A percentile compares a stretch with the other conserved stretches of the same genome.
phyloP scores from a whole-genome alignment of 2,113 vertebrate species.

The Oreotragus oreotragus region DNA sequence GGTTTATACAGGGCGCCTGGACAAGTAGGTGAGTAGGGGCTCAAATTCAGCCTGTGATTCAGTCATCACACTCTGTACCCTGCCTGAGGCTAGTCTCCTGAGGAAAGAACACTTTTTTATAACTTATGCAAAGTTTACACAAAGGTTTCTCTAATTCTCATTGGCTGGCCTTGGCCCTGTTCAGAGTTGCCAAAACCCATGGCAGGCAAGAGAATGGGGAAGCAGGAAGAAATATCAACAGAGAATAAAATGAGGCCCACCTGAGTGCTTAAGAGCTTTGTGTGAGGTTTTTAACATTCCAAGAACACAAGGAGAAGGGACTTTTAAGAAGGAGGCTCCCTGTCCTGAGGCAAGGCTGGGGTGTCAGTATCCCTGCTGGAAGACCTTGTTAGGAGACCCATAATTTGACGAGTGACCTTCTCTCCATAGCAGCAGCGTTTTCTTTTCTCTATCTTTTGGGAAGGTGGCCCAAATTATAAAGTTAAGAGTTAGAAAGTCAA shows the following conservation, averaged over 20 bases:
- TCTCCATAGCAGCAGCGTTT: background rate
- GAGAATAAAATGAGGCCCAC: background rate
- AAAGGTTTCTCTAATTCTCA: background rate
- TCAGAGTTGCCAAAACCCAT: background rate
- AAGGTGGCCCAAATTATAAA: background rate
- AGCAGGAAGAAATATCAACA: background rate
- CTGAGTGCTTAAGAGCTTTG: background rate
- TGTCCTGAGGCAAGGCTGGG: background rate
- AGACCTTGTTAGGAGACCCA: background rate
- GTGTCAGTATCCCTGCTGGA: background rate
- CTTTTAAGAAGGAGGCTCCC: background rate
- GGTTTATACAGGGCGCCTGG: too few relatives aligned
- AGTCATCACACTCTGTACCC: background rate
- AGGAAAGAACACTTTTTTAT: background rate
- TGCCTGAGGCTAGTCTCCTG: background rate
- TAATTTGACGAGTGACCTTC: background rate
- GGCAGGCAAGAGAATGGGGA: background rate
- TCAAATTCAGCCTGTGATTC: background rate
- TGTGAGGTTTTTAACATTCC: background rate
- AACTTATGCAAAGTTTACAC: background rate
- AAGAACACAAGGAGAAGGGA: background rate
- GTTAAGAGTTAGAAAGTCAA: background rate
- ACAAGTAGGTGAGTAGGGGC: fast-evolving
- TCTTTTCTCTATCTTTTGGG: background rate
- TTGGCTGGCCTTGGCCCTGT: background rate